These are phyloP conservation scores for Rynchops niger DNA, from an alignment of 2,113 vertebrate genomes.

Conservation along the genomic window DNA sequence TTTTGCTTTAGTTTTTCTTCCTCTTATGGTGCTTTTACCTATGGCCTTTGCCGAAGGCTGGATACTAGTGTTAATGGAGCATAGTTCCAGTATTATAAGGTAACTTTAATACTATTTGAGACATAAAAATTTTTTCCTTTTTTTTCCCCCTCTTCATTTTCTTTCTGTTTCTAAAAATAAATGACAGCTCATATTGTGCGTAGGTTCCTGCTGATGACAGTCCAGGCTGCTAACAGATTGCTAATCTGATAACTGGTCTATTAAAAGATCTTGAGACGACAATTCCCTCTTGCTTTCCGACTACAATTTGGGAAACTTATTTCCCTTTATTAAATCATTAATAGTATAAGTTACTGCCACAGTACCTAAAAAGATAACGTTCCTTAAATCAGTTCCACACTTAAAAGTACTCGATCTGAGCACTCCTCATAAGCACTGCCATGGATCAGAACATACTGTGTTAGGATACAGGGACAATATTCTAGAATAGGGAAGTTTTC, in stretches of 20 bases:
- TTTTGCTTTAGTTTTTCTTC: background rate
- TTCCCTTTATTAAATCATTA: conserved; percentile 18
- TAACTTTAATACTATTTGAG: background rate
- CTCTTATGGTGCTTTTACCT: background rate
- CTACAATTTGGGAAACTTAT: background rate
- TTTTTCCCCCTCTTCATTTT: conserved; percentile 17
- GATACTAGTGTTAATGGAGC: background rate
- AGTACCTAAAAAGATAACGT: background rate
- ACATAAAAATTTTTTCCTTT: background rate
- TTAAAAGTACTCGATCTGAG: background rate
- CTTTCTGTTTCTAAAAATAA: conserved; percentile 67
- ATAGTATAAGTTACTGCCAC: background rate
- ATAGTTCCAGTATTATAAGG: background rate
- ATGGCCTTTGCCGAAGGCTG: background rate
- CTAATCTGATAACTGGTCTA: conserved; percentile 68
- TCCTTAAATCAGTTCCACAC: background rate
- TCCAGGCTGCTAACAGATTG: conserved; percentile 71
- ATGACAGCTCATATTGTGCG: conserved; percentile 68
- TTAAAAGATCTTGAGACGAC: conserved; percentile 63
- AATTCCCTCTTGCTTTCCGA: conserved; percentile 32
- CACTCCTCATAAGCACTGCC: background rate
- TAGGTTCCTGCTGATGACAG: conserved; percentile 69
- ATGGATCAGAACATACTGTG: background rate
- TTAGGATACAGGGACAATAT: background rate
- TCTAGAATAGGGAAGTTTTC: background rate